Base-by-base conservation (phyloP, 2,113 vertebrate species). In the Eleginops maclovinus region DNA sequence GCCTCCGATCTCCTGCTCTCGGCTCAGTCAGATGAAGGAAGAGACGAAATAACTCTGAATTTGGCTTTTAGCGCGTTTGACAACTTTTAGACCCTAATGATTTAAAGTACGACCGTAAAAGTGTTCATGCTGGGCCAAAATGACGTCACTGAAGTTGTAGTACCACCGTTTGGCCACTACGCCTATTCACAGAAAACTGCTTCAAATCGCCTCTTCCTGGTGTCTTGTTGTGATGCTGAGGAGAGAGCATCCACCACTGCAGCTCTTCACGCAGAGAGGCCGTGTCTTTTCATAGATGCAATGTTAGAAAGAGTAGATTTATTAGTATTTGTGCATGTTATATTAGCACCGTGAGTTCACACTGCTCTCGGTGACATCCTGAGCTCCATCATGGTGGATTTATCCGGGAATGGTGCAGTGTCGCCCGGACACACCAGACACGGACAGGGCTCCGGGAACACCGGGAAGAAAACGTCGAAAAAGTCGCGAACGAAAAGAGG, bases 401-500 rank as follows among this genome's bases (percentile, higher is more conserved):
- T 88, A 46, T 16, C 76, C 55, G 60, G 36, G 9, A 28, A 40
- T 41, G 68, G 72, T 19, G 82, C 83, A 40, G 87, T 43, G 75
- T 75, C 82, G 22, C 71, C 83, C 28, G 88, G 79, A 28, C 77
- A 54, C 71, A 1, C 47, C 83, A 77, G 79, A 65, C 71, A 65
- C 26, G 87, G 72, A 87, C 93, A 36, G 89, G 92, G 80, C 86
- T 88, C 56, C 79, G 71, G 15, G 0, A 87, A 24, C 0, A 89
- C 40, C 72, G 92, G 83, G 5, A 88, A 14, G 79, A 92, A 88
- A 81, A 74, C 82, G 55, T 65, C 90, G 36, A 93, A 90, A 66
- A 93, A 90, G 87, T 69, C 87, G 1, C 77, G 88, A 13, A 68
- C 87, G 19, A 93, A 82, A 77, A 81, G 89, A 91, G 90, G 93